These are phyloP conservation scores for Fulmarus glacialis DNA, from an alignment of 2,113 vertebrate genomes.

Conservation along the genomic window DNA sequence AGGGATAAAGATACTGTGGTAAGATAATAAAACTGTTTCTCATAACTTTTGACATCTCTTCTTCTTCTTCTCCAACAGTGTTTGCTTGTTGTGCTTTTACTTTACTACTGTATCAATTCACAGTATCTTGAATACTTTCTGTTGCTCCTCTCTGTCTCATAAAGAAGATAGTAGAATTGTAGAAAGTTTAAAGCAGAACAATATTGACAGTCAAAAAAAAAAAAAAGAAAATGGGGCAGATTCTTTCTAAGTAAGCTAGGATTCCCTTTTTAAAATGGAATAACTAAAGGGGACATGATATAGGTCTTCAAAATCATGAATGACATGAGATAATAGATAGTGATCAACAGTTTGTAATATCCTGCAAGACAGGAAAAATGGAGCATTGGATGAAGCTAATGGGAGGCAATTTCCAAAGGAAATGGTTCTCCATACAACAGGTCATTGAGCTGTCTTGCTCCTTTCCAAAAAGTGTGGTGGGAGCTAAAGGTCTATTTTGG, in stretches of 20 bases:
- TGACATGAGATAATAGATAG: not conserved
- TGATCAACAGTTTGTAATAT: not conserved
- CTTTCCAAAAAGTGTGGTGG: not conserved
- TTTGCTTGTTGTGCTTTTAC: not conserved
- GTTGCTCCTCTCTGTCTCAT: not conserved
- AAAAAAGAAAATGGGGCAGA: accelerated
- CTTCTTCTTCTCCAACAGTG: not conserved
- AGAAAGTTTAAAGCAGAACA: not conserved
- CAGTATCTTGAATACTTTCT: not conserved
- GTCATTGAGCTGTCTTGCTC: not conserved
- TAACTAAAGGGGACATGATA: not conserved
- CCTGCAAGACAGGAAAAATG: not conserved
- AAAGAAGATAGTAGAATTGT: not conserved
- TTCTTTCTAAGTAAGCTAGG: not conserved
- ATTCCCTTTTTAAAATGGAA: not conserved
- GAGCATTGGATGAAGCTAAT: not conserved
- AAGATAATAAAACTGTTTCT: not conserved
- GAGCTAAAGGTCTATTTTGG: not conserved
- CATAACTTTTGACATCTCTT: not conserved
- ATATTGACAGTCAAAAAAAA: not conserved
- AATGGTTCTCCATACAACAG: not conserved
- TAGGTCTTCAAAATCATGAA: not conserved
- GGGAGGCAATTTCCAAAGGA: not conserved
- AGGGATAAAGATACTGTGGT: not conserved
- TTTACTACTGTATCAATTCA: not conserved